These are phyloP conservation scores for Monomorium pharaonis DNA, from an alignment of 1,140 invertebrate genomes.

Conservation along the genomic window DNA sequence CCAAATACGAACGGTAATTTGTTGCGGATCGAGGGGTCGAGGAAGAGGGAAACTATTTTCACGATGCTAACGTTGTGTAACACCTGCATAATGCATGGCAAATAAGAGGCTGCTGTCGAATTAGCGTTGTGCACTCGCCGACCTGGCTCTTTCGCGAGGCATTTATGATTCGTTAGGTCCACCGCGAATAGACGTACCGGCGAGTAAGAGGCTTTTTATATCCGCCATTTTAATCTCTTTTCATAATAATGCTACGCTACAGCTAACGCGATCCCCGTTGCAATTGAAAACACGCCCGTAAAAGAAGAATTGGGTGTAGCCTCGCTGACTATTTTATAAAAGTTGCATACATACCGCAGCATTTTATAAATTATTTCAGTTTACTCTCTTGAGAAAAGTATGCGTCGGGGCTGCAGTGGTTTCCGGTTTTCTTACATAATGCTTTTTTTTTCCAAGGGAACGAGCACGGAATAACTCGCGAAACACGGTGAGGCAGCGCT, in stretches of 20 bases:
- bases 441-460: not conserved
- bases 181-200: not conserved
- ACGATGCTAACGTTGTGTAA: not conserved
- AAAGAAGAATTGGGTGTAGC: not conserved
- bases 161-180: constrained; percentile 2
- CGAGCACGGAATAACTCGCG: constrained; percentile 1
- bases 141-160: not conserved
- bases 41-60: not conserved
- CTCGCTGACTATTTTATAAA: constrained; percentile 4
- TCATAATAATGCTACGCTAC: not conserved
- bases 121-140: not conserved
- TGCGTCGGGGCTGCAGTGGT: not conserved
- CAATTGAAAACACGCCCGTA: not conserved
- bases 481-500: not conserved
- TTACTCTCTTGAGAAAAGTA: constrained; percentile 30
- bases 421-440: not conserved
- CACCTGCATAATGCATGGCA: constrained; percentile 7
- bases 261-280: not conserved
- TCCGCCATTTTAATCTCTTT: not conserved
- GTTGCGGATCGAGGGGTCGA: not conserved
- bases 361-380: not conserved
- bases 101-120: constrained; percentile 13
- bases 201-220: not conserved
- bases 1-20: constrained; percentile 11
- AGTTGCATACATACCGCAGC: too few relatives aligned